A percentile compares a stretch with the other conserved stretches of the same genome.
phyloP scores from a whole-genome alignment of 1,140 invertebrate genomes.

The Cecropterus lyciades region DNA sequence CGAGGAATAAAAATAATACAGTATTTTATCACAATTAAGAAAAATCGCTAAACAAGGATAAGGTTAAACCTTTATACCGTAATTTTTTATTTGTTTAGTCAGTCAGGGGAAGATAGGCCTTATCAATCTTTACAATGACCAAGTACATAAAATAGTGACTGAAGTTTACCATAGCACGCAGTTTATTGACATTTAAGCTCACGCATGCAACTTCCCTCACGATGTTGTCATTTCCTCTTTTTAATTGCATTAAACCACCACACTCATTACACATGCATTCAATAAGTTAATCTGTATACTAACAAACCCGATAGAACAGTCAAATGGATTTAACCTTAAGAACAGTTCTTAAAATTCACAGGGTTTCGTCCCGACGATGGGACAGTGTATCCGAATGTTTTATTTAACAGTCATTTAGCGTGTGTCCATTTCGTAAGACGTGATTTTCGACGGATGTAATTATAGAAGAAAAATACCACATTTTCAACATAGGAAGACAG shows the following conservation, averaged over 20 bases:
- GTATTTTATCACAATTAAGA: no score
- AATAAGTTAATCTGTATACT: not conserved
- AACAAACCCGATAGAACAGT: not conserved
- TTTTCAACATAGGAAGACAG: constrained; percentile 59
- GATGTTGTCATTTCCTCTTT: no score
- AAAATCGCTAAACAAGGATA: no score
- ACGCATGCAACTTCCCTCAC: no score
- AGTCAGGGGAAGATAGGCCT: no score
- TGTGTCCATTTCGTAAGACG: constrained; percentile 20
- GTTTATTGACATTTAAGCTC: no score
- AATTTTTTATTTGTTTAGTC: no score
- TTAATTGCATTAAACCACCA: not conserved
- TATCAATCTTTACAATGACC: no score
- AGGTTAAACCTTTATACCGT: no score
- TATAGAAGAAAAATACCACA: constrained; percentile 53
- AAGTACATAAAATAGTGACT: no score
- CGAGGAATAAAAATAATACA: no score
- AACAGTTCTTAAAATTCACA: not conserved
- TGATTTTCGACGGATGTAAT: constrained; percentile 41
- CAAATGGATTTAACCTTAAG: not conserved
- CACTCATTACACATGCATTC: not conserved
- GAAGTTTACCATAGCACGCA: no score
- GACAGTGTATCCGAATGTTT: constrained; percentile 17
- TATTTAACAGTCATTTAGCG: constrained; percentile 21
- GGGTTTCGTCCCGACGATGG: not conserved